Base-by-base conservation (phyloP, 2,888 invertebrate species). In the Gari tellinella region DNA sequence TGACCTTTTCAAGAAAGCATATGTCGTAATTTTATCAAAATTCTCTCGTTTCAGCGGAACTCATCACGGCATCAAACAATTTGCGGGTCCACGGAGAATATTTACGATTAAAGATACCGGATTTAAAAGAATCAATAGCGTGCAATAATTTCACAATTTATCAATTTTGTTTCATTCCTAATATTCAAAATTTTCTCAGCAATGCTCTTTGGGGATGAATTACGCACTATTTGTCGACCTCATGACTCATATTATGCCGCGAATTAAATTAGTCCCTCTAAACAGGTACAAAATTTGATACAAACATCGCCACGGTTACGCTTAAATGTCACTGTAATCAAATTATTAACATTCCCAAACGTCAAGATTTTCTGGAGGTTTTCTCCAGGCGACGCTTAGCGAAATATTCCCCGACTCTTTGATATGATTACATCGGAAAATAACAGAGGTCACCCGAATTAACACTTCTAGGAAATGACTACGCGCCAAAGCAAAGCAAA, bases 211-310 rank as follows among this genome's bases (percentile, higher is more conserved):
- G 43, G 69, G 64, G 68, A 68, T 48, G 60, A 63, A 73, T 73
- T 64, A 73, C 52, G 64, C 52, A 53, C 60, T 41, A 58, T 64
- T 64, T 67, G 41, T 64, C 70, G 67, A 78, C 73, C 70, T 57
- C 57, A 48, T 74, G 73, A 70, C 73, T 70, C 70, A 64, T 64
- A 68, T 67, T 70, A 62, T 51, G 62, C 56, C 63, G 60, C 55
- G 63, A 67, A 78, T 78, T 46, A 64, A 72, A 74, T 78, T 78
- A 74, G 70, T 64, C 37, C 67, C 61, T 52, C 57, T 70, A 67
- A 73, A 58, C 67, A 67, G 74, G 74, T 74, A 78, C 67, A 73
- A 72, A 78, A 76, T 76, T 72, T 43, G 76, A 64, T 51, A 52
- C 67, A 76, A 76, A 67, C 76, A 72, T 76, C 76, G 56, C 76